Evolutionary conservation across 1,140 invertebrate genomes (phyloP).

Genomic region (Pogonomyrmex barbatus): DNA sequence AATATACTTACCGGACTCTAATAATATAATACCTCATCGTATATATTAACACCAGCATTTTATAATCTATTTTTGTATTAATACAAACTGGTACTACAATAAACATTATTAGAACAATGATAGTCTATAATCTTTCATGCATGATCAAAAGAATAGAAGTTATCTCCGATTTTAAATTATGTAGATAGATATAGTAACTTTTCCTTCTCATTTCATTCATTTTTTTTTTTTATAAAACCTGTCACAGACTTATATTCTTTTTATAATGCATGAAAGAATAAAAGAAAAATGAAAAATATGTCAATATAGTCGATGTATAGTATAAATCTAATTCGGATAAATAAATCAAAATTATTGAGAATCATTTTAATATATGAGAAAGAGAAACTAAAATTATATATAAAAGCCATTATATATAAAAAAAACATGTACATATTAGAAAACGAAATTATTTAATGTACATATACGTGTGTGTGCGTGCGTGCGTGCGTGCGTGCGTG

Average conservation of each 20-base stretch:
- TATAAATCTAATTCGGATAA: conserved; percentile 37
- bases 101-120: conserved; percentile 38
- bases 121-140: conserved; percentile 51
- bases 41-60: conserved; percentile 49
- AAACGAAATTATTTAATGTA: conserved; percentile 5
- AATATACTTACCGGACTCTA: conserved; percentile 13
- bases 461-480: background rate
- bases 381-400: background rate
- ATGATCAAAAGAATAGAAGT: conserved; percentile 27
- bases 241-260: conserved; percentile 21
- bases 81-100: conserved; percentile 48
- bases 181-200: background rate
- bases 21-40: conserved; percentile 35
- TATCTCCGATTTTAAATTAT: conserved; percentile 7
- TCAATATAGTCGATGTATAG: conserved; percentile 5
- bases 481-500: background rate
- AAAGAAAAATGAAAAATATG: background rate
- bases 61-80: conserved; percentile 59
- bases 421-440: conserved; percentile 39
- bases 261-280: conserved; percentile 30
- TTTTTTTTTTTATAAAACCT: background rate
- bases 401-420: conserved; percentile 27
- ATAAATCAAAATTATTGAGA: conserved; percentile 10
- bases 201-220: background rate
- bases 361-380: conserved; percentile 23